These are phyloP conservation scores for Actenoides lindsayi DNA, from an alignment of 2,113 vertebrate genomes.

Conservation along the genomic window DNA sequence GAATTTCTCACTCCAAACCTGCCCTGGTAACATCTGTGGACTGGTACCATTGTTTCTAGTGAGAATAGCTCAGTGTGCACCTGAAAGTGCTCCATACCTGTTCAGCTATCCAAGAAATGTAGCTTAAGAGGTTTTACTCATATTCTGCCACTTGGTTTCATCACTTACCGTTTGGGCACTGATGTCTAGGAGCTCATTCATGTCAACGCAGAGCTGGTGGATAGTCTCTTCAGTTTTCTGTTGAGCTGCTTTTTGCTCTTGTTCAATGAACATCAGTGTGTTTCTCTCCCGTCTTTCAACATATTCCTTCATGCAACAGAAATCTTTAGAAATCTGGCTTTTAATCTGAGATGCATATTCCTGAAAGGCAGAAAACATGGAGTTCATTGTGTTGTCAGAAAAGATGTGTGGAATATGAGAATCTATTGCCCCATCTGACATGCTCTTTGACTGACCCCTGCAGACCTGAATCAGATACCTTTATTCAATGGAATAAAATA, in stretches of 20 bases:
- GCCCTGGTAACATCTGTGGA: neutral
- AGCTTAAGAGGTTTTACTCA: neutral
- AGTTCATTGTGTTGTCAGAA: neutral
- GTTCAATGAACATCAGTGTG: constrained; percentile 42
- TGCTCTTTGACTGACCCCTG: neutral
- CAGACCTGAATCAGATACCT: neutral
- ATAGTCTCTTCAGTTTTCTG: constrained; percentile 12
- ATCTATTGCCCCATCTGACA: neutral
- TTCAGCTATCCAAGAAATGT: neutral
- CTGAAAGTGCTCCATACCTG: neutral
- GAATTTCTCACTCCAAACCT: neutral
- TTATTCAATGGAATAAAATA: neutral
- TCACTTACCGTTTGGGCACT: constrained; percentile 4
- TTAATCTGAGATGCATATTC: constrained; percentile 40
- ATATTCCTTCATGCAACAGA: constrained; percentile 53
- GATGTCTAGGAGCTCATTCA: neutral
- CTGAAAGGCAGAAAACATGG: constrained; percentile 15
- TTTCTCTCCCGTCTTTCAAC: constrained; percentile 53
- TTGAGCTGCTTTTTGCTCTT: constrained; percentile 1
- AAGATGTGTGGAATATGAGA: neutral
- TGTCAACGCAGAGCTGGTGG: neutral
- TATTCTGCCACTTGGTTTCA: neutral
- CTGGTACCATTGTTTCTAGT: neutral
- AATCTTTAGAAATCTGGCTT: constrained; percentile 48
- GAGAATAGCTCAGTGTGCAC: neutral